A percentile compares a stretch with the other conserved stretches of the same genome.
These are phyloP conservation scores for Eulemur macaco DNA, from an alignment of 2,113 vertebrate genomes.

Conservation along the genomic window DNA sequence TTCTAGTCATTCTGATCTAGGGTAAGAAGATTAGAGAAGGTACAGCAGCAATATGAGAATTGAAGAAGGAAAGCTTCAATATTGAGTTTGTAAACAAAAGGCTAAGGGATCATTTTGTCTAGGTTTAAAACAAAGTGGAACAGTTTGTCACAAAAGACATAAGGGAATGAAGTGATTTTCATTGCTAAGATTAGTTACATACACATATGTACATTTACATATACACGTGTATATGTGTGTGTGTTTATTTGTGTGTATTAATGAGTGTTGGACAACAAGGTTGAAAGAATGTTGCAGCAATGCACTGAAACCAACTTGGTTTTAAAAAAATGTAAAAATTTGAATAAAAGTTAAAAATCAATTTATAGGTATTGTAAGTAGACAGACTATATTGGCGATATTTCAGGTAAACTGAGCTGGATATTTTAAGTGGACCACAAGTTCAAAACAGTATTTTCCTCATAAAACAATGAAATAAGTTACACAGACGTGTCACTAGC, in stretches of 20 bases:
- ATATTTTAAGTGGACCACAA: neutral
- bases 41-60: neutral
- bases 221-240: accelerated
- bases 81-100: neutral
- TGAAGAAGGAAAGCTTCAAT: neutral
- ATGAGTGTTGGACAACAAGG: neutral
- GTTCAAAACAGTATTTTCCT: neutral
- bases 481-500: neutral
- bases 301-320: neutral
- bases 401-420: neutral
- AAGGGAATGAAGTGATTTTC: neutral
- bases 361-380: neutral
- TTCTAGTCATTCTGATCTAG: neutral
- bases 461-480: neutral
- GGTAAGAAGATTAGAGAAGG: neutral
- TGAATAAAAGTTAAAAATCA: neutral
- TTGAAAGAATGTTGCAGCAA: neutral
- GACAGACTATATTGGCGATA: neutral
- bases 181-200: neutral
- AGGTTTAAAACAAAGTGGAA: neutral
- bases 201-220: neutral
- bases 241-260: neutral
- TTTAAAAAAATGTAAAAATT: neutral
- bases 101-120: neutral
- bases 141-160: neutral